Conservation (phyloP, 2,113 vertebrate species). For the Xyrauchen texanus region DNA sequence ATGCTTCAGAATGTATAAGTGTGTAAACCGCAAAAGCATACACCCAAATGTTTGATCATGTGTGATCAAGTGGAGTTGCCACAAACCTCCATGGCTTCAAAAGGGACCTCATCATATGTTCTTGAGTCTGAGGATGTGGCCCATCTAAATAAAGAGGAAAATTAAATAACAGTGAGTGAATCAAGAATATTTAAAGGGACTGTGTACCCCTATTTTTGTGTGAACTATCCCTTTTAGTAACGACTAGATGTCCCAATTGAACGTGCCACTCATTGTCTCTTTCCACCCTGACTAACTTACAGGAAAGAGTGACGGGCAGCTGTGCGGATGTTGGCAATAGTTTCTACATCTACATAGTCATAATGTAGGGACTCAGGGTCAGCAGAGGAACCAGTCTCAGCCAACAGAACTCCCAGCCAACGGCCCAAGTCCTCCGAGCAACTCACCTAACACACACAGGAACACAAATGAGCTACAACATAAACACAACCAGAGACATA, state of each 20-base stretch:
- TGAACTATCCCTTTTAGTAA: too few species aligned
- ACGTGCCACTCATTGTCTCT: neutral
- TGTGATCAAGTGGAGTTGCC: too few species aligned
- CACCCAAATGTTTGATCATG: neutral
- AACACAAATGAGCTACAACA: neutral
- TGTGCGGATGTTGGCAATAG: conserved; percentile 89
- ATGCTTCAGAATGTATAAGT: too few species aligned
- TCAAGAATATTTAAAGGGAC: too few species aligned
- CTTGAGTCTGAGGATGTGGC: conserved; percentile 80
- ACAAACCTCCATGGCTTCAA: conserved; percentile 69
- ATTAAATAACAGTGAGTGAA: neutral
- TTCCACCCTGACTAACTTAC: conserved; percentile 73
- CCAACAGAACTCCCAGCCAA: conserved; percentile 93
- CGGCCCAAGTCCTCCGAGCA: conserved; percentile 91
- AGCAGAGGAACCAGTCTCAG: conserved; percentile 82
- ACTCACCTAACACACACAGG: conserved; percentile 77
- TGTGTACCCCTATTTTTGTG: too few species aligned
- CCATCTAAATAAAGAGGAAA: conserved; percentile 76
- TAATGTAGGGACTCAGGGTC: conserved; percentile 93
- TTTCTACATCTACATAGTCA: conserved; percentile 96
- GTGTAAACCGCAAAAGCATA: too few species aligned
- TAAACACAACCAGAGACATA: neutral
- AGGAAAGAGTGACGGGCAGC: conserved; percentile 93
- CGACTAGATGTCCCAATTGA: neutral
- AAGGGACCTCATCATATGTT: conserved; percentile 90